These are phyloP conservation scores for Ispidina lecontei DNA, from an alignment of 2,797 vertebrate species.

Conservation along the genomic window DNA sequence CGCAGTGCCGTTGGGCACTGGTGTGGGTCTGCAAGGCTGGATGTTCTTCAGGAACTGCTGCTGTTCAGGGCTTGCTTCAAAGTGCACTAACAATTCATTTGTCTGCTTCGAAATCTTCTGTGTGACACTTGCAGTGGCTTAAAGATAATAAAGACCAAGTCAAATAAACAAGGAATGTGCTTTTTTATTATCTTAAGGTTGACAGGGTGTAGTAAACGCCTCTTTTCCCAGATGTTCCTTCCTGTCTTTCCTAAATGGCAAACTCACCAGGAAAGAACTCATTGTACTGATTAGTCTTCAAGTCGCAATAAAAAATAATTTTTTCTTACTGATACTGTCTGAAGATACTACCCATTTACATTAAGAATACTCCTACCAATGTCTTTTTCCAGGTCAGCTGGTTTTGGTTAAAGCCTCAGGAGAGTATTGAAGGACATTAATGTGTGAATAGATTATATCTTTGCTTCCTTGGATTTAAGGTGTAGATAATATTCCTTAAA, in stretches of 20 bases:
- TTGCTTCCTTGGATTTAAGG: neutral
- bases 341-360: neutral
- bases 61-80: constrained; percentile 31
- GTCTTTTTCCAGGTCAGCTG: neutral
- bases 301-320: constrained; percentile 47
- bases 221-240: constrained; percentile 47
- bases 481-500: neutral
- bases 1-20: neutral
- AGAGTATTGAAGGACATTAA: neutral
- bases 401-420: neutral
- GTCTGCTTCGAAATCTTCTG: constrained; percentile 38
- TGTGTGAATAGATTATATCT: neutral
- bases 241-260: constrained; percentile 29
- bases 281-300: constrained; percentile 55
- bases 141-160: constrained; percentile 67
- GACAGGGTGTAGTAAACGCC: constrained; percentile 28
- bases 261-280: constrained; percentile 42
- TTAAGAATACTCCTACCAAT: neutral
- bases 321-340: constrained; percentile 6
- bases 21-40: neutral
- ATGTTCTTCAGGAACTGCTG: neutral
- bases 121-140: constrained; percentile 50
- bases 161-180: constrained; percentile 53
- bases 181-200: constrained; percentile 46
- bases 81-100: constrained; percentile 30